Base-by-base conservation (phyloP, 23 tunicate genomes). In the Trididemnum clinides region DNA sequence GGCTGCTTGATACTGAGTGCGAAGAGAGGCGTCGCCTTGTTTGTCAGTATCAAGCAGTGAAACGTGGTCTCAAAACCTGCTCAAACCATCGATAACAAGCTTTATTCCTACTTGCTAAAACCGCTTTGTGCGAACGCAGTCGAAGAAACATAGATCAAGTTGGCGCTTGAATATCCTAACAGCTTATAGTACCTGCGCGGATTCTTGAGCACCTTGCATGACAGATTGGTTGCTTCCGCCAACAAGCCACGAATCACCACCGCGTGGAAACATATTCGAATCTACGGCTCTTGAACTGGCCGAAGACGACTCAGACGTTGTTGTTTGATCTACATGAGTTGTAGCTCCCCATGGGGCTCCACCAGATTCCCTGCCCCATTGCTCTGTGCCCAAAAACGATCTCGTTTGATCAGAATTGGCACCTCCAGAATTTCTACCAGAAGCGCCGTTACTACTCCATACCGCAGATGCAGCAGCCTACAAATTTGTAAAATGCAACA, bases 291-390 rank as follows among this genome's bases (percentile, higher is more conserved):
- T 34, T 7, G 83, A 6, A 10, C 66, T 4, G 4, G 66, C 23
- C 4, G 83, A 28, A 23, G 83, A 78, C 10, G 38, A 25, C 51
- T 28, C 66, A 10, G 65, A 2, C 1, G 62, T 31, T 20, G 80
- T 37, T 37, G 76, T 2, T 23, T 1, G 74, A 22, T 35, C 76
- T 57, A 33, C 39, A 26, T 31, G 49, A 22, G 78, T 19, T 1
- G 77, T 73, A 30, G 88, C 35, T 10, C 97, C 97, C 97, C 97
- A 92, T 1, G 97, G 91, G 27, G 97, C 89, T 32, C 97, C 97
- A 21, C 97, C 97, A 0, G 97, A 92, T 62, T 92, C 97, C 50
- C 92, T 71, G 5, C 97, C 97, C 97, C 97, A 92, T 71, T 88
- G 89, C 58, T 92, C 90, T 33, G 97, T 92, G 51, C 97, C 97